Evolutionary conservation across 1,140 invertebrate genomes (phyloP).

Genomic region (Yoshiicerus persimilis): DNA sequence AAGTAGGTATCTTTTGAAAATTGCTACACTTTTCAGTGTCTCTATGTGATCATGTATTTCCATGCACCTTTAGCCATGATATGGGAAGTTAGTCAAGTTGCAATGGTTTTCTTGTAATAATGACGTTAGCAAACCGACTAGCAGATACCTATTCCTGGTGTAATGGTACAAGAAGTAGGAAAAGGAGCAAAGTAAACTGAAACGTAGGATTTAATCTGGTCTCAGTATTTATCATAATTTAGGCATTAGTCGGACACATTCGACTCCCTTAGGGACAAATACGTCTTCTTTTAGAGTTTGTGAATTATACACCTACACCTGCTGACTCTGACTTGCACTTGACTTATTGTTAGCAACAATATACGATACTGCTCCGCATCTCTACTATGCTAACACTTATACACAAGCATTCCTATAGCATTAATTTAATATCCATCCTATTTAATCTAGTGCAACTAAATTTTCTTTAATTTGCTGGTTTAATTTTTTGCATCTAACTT

Average conservation of each 20-base stretch:
- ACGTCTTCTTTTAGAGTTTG: slow-evolving; percentile 43
- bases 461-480: no score
- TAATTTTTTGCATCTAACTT: no score
- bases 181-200: slow-evolving; percentile 2
- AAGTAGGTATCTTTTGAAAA: neutral
- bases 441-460: no score
- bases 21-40: neutral
- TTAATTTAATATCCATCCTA: neutral
- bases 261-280: slow-evolving; percentile 41
- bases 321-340: slow-evolving; percentile 14
- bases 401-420: neutral
- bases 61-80: neutral
- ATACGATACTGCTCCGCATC: neutral
- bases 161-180: neutral
- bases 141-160: neutral
- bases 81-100: neutral
- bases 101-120: neutral
- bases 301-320: slow-evolving; percentile 20
- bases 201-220: slow-evolving; percentile 19
- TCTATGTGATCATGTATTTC: neutral
- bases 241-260: slow-evolving; percentile 46
- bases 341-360: neutral
- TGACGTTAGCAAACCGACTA: neutral
- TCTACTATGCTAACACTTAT: neutral
- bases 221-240: slow-evolving; percentile 45